Percentiles rank a stretch among this genome's conserved stretches.
Evolutionary conservation across 1,140 invertebrate genomes (phyloP).

Genomic region (Hydropsyche tenuis): DNA sequence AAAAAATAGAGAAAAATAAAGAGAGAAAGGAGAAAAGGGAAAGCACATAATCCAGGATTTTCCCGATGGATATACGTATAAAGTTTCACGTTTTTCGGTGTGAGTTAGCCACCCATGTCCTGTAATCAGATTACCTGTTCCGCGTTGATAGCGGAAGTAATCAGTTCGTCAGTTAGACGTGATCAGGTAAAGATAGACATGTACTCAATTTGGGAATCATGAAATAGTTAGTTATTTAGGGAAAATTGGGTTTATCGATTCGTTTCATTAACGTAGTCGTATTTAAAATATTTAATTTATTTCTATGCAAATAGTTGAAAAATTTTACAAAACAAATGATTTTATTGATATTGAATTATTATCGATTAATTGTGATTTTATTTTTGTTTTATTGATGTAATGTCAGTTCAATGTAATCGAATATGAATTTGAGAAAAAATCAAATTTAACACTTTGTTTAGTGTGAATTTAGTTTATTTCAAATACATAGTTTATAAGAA

Average conservation of each 20-base stretch:
- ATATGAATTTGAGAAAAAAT: too few species aligned
- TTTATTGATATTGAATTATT: too few species aligned
- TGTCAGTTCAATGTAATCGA: too few species aligned
- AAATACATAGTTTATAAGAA: too few species aligned
- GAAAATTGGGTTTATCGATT: not conserved
- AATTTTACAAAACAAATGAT: too few species aligned
- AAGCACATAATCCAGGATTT: not conserved
- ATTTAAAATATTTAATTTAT: too few species aligned
- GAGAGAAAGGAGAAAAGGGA: not conserved
- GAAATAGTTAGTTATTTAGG: not conserved
- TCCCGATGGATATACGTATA: not conserved
- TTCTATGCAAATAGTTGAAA: too few species aligned
- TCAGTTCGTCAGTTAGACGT: slow-evolving; percentile 29
- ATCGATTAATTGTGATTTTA: too few species aligned
- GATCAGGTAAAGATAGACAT: slow-evolving; percentile 8
- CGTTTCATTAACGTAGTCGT: too few species aligned
- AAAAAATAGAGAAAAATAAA: not conserved
- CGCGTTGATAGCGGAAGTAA: slow-evolving; percentile 40
- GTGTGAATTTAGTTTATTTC: too few species aligned
- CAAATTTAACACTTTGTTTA: too few species aligned
- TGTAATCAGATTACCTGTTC: slow-evolving; percentile 42
- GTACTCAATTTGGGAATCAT: not conserved
- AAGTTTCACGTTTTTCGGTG: slow-evolving; percentile 5
- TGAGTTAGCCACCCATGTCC: slow-evolving; percentile 12
- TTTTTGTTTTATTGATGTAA: too few species aligned